Evolutionary conservation across 2,797 vertebrate species (phyloP).

Genomic region (Brachyalestes nurse): DNA sequence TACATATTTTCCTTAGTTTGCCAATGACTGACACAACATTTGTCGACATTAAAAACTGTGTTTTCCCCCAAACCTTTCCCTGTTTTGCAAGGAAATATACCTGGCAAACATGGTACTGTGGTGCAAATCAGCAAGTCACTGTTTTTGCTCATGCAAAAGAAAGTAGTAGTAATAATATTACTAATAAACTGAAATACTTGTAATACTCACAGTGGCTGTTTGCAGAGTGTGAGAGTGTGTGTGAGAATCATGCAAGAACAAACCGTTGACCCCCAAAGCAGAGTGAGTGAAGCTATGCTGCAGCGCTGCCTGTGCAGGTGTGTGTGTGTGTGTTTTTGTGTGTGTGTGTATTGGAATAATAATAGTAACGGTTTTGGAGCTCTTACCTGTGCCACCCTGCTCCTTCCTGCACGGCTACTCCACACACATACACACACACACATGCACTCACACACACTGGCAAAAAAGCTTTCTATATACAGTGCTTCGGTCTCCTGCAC

Average conservation of each 20-base stretch:
- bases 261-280: too few relatives aligned
- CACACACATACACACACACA: conserved; percentile 44
- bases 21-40: too few relatives aligned
- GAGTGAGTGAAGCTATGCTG: conserved; percentile 21
- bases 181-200: background rate
- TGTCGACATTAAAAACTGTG: too few relatives aligned
- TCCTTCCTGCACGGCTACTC: conserved; percentile 52
- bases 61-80: too few relatives aligned
- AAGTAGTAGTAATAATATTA: background rate
- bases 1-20: too few relatives aligned
- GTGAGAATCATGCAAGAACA: background rate
- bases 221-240: background rate
- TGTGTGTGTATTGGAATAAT: conserved; percentile 34
- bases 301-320: conserved; percentile 9
- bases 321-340: conserved; percentile 19
- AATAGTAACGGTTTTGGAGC: conserved; percentile 34
- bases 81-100: background rate
- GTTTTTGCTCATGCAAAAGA: background rate
- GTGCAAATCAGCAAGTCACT: background rate
- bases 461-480: conserved; percentile 42
- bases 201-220: background rate
- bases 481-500: conserved; percentile 43
- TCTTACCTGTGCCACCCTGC: conserved; percentile 65
- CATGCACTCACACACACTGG: conserved; percentile 22
- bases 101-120: too few relatives aligned